Conservation (phyloP, 2,797 vertebrate species). For the Syndactyla subalaris region DNA sequence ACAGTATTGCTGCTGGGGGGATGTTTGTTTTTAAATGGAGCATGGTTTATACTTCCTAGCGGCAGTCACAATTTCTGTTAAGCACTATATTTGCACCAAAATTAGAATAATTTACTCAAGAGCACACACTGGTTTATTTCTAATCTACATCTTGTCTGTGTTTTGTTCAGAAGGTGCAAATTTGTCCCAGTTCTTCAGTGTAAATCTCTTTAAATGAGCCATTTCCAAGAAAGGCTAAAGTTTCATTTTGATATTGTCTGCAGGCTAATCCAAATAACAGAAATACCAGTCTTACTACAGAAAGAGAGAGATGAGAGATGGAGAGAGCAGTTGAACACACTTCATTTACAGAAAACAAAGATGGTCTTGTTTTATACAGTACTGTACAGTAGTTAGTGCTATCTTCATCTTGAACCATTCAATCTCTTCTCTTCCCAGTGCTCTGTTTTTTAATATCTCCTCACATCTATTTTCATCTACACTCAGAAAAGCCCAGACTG, state of each 20-base stretch:
- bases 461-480: not conserved
- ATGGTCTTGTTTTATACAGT: not conserved
- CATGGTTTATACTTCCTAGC: not conserved
- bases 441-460: not conserved
- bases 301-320: not conserved
- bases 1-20: not conserved
- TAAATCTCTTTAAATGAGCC: not conserved
- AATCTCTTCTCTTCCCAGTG: not conserved
- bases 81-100: not conserved
- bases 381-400: not conserved
- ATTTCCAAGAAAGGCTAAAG: not conserved
- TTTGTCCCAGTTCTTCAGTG: not conserved
- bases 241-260: not conserved
- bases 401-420: slow-evolving; percentile 5
- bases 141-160: not conserved
- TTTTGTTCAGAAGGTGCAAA: not conserved
- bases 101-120: not conserved
- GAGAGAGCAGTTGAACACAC: not conserved
- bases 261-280: not conserved
- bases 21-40: not conserved
- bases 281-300: not conserved
- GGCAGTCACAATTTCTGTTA: not conserved
- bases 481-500: not conserved
- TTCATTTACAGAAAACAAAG: slow-evolving; percentile 42
- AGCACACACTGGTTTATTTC: not conserved